Evolutionary conservation across 2,113 vertebrate genomes (phyloP).

Genomic region (Aphyosemion australe): DNA sequence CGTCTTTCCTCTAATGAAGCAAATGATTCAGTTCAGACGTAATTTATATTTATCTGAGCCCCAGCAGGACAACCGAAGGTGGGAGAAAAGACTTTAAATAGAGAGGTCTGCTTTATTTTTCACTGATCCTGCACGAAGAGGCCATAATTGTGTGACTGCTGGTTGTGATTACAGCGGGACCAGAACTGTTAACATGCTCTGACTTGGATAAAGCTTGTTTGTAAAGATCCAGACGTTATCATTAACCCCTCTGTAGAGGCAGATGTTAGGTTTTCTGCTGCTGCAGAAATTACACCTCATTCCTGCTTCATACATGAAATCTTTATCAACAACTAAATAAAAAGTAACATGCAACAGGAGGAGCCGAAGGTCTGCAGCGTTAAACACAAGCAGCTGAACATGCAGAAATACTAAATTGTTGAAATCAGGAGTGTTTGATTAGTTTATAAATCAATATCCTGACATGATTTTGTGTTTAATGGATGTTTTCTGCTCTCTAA

Average conservation of each 20-base stretch:
- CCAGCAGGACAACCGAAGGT: too few relatives aligned
- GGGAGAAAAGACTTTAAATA: too few relatives aligned
- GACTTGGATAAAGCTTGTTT: not conserved
- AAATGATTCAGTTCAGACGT: too few relatives aligned
- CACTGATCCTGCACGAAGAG: too few relatives aligned
- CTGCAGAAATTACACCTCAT: not conserved
- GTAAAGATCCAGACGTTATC: not conserved
- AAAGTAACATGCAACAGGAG: not conserved
- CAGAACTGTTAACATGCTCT: not conserved
- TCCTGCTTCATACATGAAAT: not conserved
- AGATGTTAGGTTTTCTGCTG: not conserved
- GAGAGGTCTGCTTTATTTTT: too few relatives aligned
- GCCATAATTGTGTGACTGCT: not conserved
- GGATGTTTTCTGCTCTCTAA: constrained; percentile 4
- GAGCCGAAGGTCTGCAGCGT: not conserved
- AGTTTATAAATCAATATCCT: not conserved
- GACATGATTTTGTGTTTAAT: not conserved
- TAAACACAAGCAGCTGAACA: not conserved
- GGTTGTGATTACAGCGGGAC: not conserved
- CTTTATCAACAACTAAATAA: not conserved
- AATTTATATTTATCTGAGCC: too few relatives aligned
- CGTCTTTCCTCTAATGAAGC: too few relatives aligned
- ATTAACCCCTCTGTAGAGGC: not conserved
- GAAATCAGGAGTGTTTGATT: not conserved
- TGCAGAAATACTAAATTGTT: not conserved